Conservation (phyloP, 2,797 vertebrate genomes). For the Gorsachius magnificus region DNA sequence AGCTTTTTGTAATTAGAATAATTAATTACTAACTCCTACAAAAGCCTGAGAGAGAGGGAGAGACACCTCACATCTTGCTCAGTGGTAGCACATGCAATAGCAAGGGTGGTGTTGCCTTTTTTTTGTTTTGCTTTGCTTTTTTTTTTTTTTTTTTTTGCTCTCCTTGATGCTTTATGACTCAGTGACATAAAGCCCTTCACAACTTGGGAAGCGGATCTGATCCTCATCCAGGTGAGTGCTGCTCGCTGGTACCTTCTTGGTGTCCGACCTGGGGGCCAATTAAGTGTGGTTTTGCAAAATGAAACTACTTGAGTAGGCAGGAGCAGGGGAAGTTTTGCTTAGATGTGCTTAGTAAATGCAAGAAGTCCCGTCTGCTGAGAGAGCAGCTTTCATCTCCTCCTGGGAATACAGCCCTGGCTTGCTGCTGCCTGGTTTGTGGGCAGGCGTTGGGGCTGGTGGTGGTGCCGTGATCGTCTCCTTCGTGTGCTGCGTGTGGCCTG, state of each 20-base stretch:
- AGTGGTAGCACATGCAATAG: rapidly evolving
- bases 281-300: neutral
- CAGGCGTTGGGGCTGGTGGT: rapidly evolving
- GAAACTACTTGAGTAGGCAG: neutral
- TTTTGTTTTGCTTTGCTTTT: rapidly evolving
- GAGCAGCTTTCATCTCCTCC: neutral
- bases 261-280: neutral
- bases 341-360: neutral
- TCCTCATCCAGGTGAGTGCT: neutral
- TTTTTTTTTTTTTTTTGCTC: rapidly evolving
- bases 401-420: neutral
- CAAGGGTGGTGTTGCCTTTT: rapidly evolving
- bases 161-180: neutral
- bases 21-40: neutral
- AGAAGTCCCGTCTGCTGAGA: neutral
- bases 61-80: rapidly evolving
- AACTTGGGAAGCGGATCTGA: neutral
- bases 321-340: neutral
- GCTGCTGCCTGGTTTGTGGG: neutral
- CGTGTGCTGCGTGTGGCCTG: rapidly evolving
- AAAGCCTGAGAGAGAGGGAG: neutral
- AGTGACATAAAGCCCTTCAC: neutral
- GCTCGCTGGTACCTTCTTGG: neutral
- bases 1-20: neutral
- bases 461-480: neutral